Evolutionary conservation across 1,140 invertebrate species (phyloP).

Genomic region (Melipona quadrifasciata): DNA sequence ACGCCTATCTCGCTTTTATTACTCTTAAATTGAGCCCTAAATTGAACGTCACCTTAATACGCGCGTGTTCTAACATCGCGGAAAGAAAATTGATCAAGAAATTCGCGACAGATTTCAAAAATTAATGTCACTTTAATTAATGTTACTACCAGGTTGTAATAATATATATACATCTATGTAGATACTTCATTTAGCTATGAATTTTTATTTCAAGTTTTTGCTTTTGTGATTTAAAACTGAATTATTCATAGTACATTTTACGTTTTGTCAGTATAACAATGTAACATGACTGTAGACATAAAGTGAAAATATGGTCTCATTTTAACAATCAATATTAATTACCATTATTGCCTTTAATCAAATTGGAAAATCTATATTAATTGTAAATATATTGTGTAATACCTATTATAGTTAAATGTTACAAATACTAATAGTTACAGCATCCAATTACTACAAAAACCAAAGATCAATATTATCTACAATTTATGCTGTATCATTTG

Average conservation of each 20-base stretch:
- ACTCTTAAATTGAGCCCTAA: constrained; percentile 32
- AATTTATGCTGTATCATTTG: too few species aligned
- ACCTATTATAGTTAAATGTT: not conserved
- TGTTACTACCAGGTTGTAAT: too few species aligned
- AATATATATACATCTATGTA: too few species aligned
- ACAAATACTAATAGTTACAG: not conserved
- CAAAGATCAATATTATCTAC: too few species aligned
- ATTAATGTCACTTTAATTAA: not conserved
- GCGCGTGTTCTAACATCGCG: not conserved
- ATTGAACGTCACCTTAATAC: not conserved
- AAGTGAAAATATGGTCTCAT: not conserved
- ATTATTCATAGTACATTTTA: too few species aligned
- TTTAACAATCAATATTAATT: not conserved
- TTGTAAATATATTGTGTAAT: not conserved
- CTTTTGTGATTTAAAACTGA: too few species aligned
- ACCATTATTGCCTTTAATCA: not conserved
- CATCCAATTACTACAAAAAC: too few species aligned
- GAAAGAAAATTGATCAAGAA: not conserved
- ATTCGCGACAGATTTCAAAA: not conserved
- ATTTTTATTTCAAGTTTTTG: too few species aligned
- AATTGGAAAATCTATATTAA: not conserved
- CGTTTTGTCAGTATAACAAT: too few species aligned
- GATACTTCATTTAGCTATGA: too few species aligned
- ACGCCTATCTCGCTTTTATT: constrained; percentile 49
- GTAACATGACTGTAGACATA: not conserved